Evolutionary conservation across 2,113 vertebrate genomes (phyloP).

Genomic region (Ranitomeya variabilis): DNA sequence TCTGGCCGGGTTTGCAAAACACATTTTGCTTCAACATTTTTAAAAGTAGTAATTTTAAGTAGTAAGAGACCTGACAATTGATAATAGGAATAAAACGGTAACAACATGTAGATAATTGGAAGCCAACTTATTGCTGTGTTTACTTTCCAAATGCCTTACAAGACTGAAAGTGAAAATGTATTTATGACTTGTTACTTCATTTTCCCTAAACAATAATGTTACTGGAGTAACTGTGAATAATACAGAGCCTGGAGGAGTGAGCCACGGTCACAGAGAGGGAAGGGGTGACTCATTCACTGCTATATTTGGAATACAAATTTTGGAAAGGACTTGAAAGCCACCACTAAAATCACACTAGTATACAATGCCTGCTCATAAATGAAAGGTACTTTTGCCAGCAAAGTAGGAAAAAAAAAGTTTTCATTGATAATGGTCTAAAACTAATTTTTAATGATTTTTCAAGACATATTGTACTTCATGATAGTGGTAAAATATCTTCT

Average conservation of each 20-base stretch:
- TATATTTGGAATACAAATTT: conserved; percentile 16
- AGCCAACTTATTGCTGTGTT: conserved; percentile 2
- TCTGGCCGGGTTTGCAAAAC: too few species aligned
- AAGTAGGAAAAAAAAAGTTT: too few species aligned
- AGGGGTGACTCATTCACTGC: conserved; percentile 16
- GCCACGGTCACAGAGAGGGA: background rate
- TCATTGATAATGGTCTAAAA: too few species aligned
- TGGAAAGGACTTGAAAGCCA: background rate
- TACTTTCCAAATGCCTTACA: conserved; percentile 41
- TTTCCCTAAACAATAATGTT: conserved; percentile 45
- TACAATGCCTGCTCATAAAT: background rate
- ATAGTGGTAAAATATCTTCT: too few species aligned
- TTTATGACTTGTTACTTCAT: conserved; percentile 33
- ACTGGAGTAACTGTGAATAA: conserved; percentile 44
- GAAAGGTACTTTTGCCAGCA: background rate
- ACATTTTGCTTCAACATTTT: background rate
- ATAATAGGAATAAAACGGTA: background rate
- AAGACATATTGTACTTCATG: too few species aligned
- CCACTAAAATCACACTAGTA: background rate
- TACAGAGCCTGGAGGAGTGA: background rate
- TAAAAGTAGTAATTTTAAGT: background rate
- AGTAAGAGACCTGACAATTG: background rate
- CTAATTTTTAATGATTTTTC: too few species aligned
- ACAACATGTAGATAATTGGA: background rate
- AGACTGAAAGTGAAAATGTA: conserved; percentile 47